phyloP scores from a whole-genome alignment of 2,888 invertebrate genomes.

The Hecatera dysodea region DNA sequence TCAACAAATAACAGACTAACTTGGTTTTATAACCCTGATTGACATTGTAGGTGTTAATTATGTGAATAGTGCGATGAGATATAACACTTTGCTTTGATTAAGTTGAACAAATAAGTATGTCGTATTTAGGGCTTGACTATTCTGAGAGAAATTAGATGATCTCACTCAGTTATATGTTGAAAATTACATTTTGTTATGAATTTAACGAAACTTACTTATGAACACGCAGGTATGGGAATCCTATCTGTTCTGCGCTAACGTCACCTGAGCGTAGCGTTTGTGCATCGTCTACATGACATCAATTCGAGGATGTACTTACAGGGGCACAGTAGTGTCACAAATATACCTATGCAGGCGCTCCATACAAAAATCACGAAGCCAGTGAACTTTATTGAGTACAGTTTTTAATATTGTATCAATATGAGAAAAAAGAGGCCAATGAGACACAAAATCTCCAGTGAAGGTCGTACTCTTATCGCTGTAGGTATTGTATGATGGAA shows the following conservation, averaged over 20 bases:
- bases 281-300: background rate
- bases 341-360: no score
- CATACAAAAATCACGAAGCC: background rate
- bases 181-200: background rate
- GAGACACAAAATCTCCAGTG: conserved; percentile 47
- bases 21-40: background rate
- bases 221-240: background rate
- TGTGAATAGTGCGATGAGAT: background rate
- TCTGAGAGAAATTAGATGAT: background rate
- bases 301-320: background rate
- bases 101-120: background rate
- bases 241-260: background rate
- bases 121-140: background rate
- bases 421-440: conserved; percentile 53
- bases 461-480: conserved; percentile 57
- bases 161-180: background rate
- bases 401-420: conserved; percentile 26
- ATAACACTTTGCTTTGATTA: background rate
- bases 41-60: background rate
- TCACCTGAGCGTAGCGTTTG: background rate
- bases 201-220: background rate
- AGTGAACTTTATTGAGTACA: background rate
- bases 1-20: background rate
- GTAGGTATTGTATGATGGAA: conserved; percentile 40
- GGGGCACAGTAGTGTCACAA: background rate